Percentiles rank a stretch among this genome's conserved stretches.
Conservation (phyloP, 2,888 invertebrate species). For the Seira musarum region DNA sequence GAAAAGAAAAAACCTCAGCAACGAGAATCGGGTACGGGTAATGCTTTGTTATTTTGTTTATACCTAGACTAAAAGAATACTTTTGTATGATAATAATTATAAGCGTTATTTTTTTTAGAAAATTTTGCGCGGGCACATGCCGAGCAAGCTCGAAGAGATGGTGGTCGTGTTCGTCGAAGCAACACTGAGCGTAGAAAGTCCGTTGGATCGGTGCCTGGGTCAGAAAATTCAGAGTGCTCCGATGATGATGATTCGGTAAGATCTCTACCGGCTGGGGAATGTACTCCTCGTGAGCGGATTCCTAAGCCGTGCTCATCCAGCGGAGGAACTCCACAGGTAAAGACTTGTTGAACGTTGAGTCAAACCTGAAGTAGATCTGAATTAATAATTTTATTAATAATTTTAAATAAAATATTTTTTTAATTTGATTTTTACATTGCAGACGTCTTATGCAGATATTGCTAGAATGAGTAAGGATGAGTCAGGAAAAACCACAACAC, state of each 20-base stretch:
- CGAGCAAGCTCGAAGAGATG: conserved; percentile 49
- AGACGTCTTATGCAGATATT: conserved; percentile 67
- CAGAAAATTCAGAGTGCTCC: conserved; percentile 64
- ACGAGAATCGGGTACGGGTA: conserved; percentile 36
- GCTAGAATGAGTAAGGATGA: conserved; percentile 62
- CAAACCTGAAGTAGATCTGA: background rate
- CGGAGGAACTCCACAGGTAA: conserved; percentile 67
- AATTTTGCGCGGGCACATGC: conserved; percentile 41
- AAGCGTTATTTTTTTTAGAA: conserved; percentile 53
- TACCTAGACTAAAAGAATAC: too few relatives aligned
- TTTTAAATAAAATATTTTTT: background rate
- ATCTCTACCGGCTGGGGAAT: conserved; percentile 65
- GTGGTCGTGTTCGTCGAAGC: conserved; percentile 40
- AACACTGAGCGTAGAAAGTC: conserved; percentile 63
- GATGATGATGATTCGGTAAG: conserved; percentile 66
- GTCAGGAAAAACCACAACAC: conserved; percentile 35
- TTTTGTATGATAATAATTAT: too few relatives aligned
- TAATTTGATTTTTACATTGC: background rate
- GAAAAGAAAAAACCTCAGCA: conserved; percentile 49
- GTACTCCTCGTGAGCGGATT: conserved; percentile 61
- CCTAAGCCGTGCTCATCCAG: conserved; percentile 65
- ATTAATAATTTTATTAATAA: background rate
- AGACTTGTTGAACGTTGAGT: background rate
- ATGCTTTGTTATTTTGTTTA: too few relatives aligned
- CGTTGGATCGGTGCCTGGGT: conserved; percentile 66